Base-by-base conservation (phyloP, 1,140 invertebrate genomes). In the Phymorhynchus buccinoides region DNA sequence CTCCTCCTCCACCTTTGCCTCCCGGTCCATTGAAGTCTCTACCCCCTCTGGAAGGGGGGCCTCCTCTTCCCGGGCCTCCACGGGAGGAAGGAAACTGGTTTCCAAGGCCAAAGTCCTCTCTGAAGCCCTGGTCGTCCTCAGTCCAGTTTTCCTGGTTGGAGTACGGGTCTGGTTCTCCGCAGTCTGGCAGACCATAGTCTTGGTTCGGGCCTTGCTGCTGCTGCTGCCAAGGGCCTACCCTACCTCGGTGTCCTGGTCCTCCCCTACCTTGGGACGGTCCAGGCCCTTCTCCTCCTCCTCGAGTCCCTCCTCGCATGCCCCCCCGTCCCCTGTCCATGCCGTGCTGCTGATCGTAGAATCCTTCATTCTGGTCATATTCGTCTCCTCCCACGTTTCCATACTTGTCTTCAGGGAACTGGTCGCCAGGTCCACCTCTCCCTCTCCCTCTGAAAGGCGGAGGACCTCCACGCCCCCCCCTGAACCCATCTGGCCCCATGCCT, bases 401-500 rank as follows among this genome's bases (percentile, higher is more conserved):
- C 22, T 12, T 1, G 22, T 41, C 83, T n/a, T 35, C 73, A 56
- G 1, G 52, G 35, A 71, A 9, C 27, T 37, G 32, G n/a, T n/a
- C n/a, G n/a, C 83, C 73, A 56, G 52, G 39, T 18, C 42, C 84
- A 3, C 35, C 42, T 32, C 42, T 48, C 37, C 71, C 83, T 52
- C 83, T 12, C 4, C 83, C 83, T 39, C 73, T 3, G n/a, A 71
- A 42, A 41, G 66, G 77, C 12, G 44, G 41, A 39, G 7, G 7
- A 30, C 77, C 77, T 4, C 75, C 75, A 35, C 77, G 77, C 12
- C 77, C 77, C 12, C 77, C 77, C 14, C 35, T 32, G 56, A 66
- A 82, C n/a, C 32, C 78, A 30, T 81, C 77, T 75, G n/a, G 79
- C 48, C 52, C 84, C 84, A 42, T 81, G 62, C 78, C 68, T 42